Conservation (phyloP, 92 coral and sea anemone genomes). For the Porites rus region DNA sequence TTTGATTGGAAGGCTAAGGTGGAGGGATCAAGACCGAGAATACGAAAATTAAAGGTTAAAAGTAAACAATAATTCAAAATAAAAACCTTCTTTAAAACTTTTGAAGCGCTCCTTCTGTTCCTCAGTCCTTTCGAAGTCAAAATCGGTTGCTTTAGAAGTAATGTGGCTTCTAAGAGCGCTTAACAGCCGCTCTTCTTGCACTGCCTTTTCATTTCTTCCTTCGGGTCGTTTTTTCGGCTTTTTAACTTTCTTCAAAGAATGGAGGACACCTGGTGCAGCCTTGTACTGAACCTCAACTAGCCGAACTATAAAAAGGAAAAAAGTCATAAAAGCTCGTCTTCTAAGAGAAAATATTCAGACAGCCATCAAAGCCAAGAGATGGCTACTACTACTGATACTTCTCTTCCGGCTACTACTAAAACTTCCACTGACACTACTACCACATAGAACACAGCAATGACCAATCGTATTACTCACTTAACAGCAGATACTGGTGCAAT, state of each 20-base stretch:
- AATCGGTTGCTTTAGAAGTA: constrained; percentile 30
- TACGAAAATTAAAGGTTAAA: too few relatives aligned
- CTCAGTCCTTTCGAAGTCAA: constrained; percentile 43
- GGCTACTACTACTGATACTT: background rate
- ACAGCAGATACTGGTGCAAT: constrained; percentile 42
- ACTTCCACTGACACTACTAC: constrained; percentile 10
- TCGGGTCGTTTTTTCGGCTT: constrained; percentile 23
- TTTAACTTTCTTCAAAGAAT: constrained; percentile 37
- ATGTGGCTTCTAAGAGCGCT: constrained; percentile 40
- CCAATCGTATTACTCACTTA: constrained; percentile 28
- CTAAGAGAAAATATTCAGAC: constrained; percentile 12
- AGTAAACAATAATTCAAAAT: background rate
- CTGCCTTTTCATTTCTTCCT: constrained; percentile 35
- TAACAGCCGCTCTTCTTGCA: constrained; percentile 33
- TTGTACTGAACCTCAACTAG: constrained; percentile 37
- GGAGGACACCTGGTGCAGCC: constrained; percentile 41
- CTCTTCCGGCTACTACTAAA: constrained; percentile 26
- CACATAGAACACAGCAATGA: background rate
- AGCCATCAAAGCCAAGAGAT: constrained; percentile 5
- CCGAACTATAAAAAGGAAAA: constrained; percentile 22
- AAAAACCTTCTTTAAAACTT: constrained; percentile 44
- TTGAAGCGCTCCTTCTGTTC: constrained; percentile 46
- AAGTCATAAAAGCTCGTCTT: background rate
- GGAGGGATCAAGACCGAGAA: too few relatives aligned
- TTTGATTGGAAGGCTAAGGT: too few relatives aligned